These are phyloP conservation scores for Lordiphosa clarofinis DNA, from an alignment of 1,140 invertebrate genomes.

Conservation along the genomic window DNA sequence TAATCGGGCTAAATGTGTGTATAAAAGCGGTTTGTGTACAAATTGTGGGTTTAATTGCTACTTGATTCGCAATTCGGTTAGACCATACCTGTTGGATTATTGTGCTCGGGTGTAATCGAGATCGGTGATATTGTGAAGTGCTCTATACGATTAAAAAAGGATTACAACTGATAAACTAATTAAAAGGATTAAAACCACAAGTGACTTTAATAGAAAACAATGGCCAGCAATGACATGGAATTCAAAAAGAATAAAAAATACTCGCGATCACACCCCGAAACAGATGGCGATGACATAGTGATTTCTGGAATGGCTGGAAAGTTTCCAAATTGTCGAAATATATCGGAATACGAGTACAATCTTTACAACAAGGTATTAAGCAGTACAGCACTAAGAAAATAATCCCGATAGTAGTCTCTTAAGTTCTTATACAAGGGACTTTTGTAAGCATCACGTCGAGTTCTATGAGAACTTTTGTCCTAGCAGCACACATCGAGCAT, in stretches of 20 bases:
- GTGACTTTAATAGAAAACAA: constrained; percentile 26
- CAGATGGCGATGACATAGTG: constrained; percentile 88
- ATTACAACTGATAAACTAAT: not conserved
- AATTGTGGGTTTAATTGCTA: constrained; percentile 49
- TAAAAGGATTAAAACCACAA: constrained; percentile 7
- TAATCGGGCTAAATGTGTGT: constrained; percentile 38
- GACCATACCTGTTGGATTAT: constrained; percentile 30
- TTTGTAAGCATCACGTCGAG: no score
- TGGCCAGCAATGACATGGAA: constrained; percentile 22
- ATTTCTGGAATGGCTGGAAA: constrained; percentile 89
- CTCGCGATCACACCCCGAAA: constrained; percentile 59
- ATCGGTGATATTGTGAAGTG: constrained; percentile 1
- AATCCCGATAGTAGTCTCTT: no score
- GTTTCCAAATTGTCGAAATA: constrained; percentile 92
- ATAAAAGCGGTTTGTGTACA: constrained; percentile 53
- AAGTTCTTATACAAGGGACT: no score
- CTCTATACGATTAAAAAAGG: constrained; percentile 6
- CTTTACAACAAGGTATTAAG: constrained; percentile 85
- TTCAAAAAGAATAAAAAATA: constrained; percentile 59
- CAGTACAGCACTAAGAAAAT: no score
- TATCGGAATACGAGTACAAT: constrained; percentile 89
- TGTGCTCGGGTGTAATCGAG: constrained; percentile 12
- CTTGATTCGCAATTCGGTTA: constrained; percentile 53
- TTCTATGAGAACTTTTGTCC: no score
- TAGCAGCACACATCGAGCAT: no score